phyloP scores from a whole-genome alignment of 2,888 invertebrate species.

The Thymelicus acteon region DNA sequence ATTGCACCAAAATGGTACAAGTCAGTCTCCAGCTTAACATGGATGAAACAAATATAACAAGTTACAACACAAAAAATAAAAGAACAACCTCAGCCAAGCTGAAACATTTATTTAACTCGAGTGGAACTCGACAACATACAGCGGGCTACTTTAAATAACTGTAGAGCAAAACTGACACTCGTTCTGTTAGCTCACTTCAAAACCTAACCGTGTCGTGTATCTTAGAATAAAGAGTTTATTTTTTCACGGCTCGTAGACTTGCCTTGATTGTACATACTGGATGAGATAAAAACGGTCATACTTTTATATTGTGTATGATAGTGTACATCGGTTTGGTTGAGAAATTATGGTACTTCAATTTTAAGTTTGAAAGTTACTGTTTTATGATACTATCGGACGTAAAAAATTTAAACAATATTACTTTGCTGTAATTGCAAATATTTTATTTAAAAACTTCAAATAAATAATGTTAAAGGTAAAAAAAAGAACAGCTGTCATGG shows the following conservation, averaged over 20 bases:
- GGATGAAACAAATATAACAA: constrained; percentile 44
- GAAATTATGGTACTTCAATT: no score
- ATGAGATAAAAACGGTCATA: not conserved
- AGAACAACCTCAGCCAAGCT: constrained; percentile 68
- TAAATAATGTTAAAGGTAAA: no score
- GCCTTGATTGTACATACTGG: not conserved
- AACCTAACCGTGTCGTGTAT: not conserved
- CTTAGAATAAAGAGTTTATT: not conserved
- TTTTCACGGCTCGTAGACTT: not conserved
- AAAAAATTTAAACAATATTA: no score
- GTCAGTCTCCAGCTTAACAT: no score
- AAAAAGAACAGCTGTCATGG: no score
- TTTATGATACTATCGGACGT: no score
- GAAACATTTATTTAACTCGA: constrained; percentile 66
- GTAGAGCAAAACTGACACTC: constrained; percentile 1
- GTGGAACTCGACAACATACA: constrained; percentile 60
- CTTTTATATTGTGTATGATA: no score
- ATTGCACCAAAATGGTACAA: no score
- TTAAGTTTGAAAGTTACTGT: no score
- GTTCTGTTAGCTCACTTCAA: not conserved
- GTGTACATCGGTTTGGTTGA: no score
- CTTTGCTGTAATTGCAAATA: no score
- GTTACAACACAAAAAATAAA: constrained; percentile 55
- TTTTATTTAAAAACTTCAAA: no score
- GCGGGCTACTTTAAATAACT: not conserved